phyloP scores from a whole-genome alignment of 2,888 invertebrate species.

The Nudaria mundana region DNA sequence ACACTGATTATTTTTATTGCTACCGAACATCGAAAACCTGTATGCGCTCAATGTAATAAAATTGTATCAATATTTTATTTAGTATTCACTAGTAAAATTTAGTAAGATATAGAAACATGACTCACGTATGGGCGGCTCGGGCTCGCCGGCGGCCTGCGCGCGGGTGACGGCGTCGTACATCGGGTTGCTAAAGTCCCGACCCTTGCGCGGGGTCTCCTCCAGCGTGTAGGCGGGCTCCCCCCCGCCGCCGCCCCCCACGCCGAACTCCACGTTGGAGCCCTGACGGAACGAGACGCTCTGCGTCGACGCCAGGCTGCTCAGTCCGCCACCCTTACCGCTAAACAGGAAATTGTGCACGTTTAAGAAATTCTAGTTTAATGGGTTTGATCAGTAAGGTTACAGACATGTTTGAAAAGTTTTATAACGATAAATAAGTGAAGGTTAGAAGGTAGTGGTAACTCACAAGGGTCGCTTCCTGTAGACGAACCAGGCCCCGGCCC shows the following conservation, averaged over 20 bases:
- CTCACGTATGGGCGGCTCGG: slow-evolving; percentile 60
- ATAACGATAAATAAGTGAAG: too few species aligned
- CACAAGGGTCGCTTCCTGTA: slow-evolving; percentile 92
- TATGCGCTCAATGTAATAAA: too few species aligned
- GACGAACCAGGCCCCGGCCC: slow-evolving; percentile 90
- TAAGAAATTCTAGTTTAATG: too few species aligned
- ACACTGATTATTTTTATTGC: too few species aligned
- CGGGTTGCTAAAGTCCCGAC: slow-evolving; percentile 97
- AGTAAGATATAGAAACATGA: slow-evolving; percentile 13
- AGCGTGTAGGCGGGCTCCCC: slow-evolving; percentile 89
- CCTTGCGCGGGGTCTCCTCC: slow-evolving; percentile 86
- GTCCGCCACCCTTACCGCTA: slow-evolving; percentile 90
- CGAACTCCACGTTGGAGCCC: slow-evolving; percentile 96
- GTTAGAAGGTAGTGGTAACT: too few species aligned
- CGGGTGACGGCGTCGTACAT: slow-evolving; percentile 96
- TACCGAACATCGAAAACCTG: too few species aligned
- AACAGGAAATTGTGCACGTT: background rate
- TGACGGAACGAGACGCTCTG: slow-evolving; percentile 96
- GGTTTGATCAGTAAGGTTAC: too few species aligned
- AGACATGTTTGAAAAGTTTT: too few species aligned
- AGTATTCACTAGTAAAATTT: too few species aligned
- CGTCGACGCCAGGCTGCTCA: slow-evolving; percentile 90
- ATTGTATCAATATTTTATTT: too few species aligned
- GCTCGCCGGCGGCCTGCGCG: slow-evolving; percentile 68
- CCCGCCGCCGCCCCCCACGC: slow-evolving; percentile 72